phyloP scores from a whole-genome alignment of 1,140 invertebrate species.

The Araneus ventricosus region DNA sequence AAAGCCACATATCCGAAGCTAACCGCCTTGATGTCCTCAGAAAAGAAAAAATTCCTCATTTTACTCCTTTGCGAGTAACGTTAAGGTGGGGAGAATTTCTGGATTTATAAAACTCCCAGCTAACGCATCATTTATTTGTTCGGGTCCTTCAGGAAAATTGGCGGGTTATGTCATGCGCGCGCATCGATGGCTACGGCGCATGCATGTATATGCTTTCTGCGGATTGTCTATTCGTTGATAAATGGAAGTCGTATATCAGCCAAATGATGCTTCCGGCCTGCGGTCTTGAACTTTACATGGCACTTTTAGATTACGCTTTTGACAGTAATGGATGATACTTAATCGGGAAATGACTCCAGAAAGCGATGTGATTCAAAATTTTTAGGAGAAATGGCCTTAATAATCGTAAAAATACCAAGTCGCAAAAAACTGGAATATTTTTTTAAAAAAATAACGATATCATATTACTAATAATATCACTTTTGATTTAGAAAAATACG shows the following conservation, averaged over 20 bases:
- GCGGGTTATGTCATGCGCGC: neutral
- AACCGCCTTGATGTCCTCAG: neutral
- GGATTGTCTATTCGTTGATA: constrained; percentile 45
- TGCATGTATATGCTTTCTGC: neutral
- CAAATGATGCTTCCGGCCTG: constrained; percentile 32
- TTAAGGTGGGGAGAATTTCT: constrained; percentile 25
- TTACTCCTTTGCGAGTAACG: constrained; percentile 44
- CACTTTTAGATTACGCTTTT: constrained; percentile 40
- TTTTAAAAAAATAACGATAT: too few relatives aligned
- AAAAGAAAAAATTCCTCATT: neutral
- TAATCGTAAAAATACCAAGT: neutral
- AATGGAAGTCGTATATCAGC: constrained; percentile 50
- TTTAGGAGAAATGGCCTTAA: neutral
- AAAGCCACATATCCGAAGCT: constrained; percentile 22
- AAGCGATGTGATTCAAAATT: constrained; percentile 11
- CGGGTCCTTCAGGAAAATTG: neutral
- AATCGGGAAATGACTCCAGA: neutral
- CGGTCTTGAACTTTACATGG: constrained; percentile 30
- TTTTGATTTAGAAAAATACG: too few relatives aligned
- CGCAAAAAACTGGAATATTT: too few relatives aligned
- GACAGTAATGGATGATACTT: constrained; percentile 50
- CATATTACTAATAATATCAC: too few relatives aligned
- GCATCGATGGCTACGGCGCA: too few relatives aligned
- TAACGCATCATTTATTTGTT: constrained; percentile 65
- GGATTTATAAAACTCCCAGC: constrained; percentile 35